phyloP scores from a whole-genome alignment of 1,140 invertebrate species.

The Megathymus violae region DNA sequence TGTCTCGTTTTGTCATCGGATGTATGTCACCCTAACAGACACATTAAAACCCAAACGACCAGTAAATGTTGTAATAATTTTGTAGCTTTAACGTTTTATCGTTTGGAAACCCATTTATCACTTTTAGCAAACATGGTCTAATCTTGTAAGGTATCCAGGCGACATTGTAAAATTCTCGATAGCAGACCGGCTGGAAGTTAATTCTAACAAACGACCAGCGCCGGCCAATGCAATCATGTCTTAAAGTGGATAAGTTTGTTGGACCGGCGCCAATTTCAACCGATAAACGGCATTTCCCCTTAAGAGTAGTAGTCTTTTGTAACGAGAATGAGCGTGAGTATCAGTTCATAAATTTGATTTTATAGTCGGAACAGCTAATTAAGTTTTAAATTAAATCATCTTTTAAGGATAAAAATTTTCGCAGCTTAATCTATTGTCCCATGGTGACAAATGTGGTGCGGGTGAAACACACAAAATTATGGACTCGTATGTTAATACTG shows the following conservation, averaged over 20 bases:
- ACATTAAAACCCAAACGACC: neutral
- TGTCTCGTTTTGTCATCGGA: too few species aligned
- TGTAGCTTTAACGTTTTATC: neutral
- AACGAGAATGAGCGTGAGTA: neutral
- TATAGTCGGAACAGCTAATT: neutral
- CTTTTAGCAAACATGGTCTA: constrained; percentile 22
- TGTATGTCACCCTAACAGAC: neutral
- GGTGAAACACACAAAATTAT: too few species aligned
- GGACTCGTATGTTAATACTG: too few species aligned
- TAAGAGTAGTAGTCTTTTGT: constrained; percentile 22
- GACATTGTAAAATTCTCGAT: constrained; percentile 31
- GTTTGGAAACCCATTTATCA: constrained; percentile 12
- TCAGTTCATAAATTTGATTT: neutral
- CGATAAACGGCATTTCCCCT: constrained; percentile 38
- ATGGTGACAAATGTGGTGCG: too few species aligned
- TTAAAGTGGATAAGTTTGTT: constrained; percentile 60
- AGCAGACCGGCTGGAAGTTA: constrained; percentile 36
- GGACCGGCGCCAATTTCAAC: constrained; percentile 43
- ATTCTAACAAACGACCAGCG: constrained; percentile 45
- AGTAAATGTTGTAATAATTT: neutral
- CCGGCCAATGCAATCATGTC: constrained; percentile 54
- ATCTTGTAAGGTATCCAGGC: constrained; percentile 17
- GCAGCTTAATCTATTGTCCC: too few species aligned
- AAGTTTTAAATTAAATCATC: neutral
- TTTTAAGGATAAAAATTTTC: too few species aligned